These are phyloP conservation scores for Perca fluviatilis DNA, from an alignment of 2,113 vertebrate genomes.

Conservation along the genomic window DNA sequence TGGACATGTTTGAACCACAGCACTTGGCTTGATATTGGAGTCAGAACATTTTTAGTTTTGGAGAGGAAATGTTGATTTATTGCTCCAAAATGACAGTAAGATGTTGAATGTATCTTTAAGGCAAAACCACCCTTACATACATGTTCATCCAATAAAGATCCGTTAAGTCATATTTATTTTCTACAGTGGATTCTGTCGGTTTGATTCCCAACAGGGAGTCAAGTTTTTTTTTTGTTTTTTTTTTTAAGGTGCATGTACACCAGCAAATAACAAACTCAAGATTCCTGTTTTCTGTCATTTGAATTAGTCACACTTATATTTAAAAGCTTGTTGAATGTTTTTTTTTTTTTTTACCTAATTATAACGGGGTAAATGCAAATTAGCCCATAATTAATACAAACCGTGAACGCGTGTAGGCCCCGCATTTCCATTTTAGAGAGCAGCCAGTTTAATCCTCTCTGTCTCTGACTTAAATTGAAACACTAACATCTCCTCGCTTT, in stretches of 20 bases:
- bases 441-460: slow-evolving; percentile 69
- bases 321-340: slow-evolving; percentile 63
- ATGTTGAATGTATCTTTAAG: slow-evolving; percentile 87
- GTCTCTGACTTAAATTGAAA: slow-evolving; percentile 68
- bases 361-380: slow-evolving; percentile 74
- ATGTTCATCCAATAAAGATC: slow-evolving; percentile 89
- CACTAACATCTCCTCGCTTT: slow-evolving; percentile 66
- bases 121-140: slow-evolving; percentile 80
- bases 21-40: slow-evolving; percentile 82
- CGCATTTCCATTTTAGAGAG: slow-evolving; percentile 71
- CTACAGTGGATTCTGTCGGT: slow-evolving; percentile 65
- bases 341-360: slow-evolving; percentile 58
- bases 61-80: slow-evolving; percentile 64
- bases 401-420: slow-evolving; percentile 61
- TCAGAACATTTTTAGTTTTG: slow-evolving; percentile 68
- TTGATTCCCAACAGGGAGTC: slow-evolving; percentile 48
- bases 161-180: slow-evolving; percentile 79
- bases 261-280: slow-evolving; percentile 41
- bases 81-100: slow-evolving; percentile 80
- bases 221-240: not conserved
- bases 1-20: slow-evolving; percentile 81
- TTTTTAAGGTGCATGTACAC: slow-evolving; percentile 33
- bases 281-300: slow-evolving; percentile 56
- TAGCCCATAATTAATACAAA: slow-evolving; percentile 73
- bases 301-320: slow-evolving; percentile 74